These are phyloP conservation scores for Epinephelus awoara DNA, from an alignment of 2,797 vertebrate species.

Conservation along the genomic window DNA sequence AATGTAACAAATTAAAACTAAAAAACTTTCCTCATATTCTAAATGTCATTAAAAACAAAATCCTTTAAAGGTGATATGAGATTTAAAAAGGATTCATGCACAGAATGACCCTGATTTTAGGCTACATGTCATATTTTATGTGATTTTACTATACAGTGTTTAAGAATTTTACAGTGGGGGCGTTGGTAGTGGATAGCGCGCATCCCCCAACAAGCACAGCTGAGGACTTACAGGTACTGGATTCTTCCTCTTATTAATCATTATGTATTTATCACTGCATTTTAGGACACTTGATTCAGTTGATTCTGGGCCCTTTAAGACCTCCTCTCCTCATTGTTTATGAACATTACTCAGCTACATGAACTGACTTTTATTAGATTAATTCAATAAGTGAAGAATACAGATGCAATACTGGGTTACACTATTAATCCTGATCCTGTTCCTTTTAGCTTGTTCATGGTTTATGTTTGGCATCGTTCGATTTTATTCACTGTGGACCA, in stretches of 20 bases:
- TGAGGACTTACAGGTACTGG: too few relatives aligned
- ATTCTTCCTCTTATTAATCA: neutral
- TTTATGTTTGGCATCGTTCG: neutral
- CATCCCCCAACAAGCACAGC: too few relatives aligned
- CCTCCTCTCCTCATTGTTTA: neutral
- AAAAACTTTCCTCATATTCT: too few relatives aligned
- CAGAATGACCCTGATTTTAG: too few relatives aligned
- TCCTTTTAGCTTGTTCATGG: neutral
- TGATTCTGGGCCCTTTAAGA: neutral
- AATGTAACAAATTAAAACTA: too few relatives aligned
- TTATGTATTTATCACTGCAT: neutral
- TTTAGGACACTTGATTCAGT: neutral
- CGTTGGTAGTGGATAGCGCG: too few relatives aligned
- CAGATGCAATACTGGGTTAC: neutral
- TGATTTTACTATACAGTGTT: too few relatives aligned
- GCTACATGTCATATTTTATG: too few relatives aligned
- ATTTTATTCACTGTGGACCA: neutral
- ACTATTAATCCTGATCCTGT: neutral
- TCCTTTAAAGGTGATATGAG: too few relatives aligned
- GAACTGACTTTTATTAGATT: neutral
- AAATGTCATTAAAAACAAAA: too few relatives aligned
- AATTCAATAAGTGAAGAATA: neutral
- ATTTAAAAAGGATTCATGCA: too few relatives aligned
- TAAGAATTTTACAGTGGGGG: too few relatives aligned
- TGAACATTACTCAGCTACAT: neutral